These are phyloP conservation scores for Bradysia coprophila DNA, from an alignment of 1,140 invertebrate genomes.

Conservation along the genomic window DNA sequence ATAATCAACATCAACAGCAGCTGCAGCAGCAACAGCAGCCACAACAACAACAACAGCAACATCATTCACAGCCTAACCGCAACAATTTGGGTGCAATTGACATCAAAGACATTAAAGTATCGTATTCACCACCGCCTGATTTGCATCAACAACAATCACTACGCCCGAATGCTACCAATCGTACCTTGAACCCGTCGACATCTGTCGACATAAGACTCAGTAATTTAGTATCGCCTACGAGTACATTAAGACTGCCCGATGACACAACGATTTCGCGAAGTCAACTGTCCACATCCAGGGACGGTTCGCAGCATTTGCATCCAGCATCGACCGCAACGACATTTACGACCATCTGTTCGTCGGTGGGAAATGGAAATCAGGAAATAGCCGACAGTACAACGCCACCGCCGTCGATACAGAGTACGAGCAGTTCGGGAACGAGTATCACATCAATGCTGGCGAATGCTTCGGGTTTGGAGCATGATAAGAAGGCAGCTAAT, in stretches of 20 bases:
- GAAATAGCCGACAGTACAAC: constrained; percentile 8
- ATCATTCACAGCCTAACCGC: neutral
- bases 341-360: neutral
- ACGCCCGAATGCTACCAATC: neutral
- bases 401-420: constrained; percentile 4
- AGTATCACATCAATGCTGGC: constrained; percentile 4
- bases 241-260: neutral
- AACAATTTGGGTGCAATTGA: neutral
- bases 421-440: neutral
- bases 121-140: neutral
- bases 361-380: neutral
- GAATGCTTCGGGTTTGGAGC: constrained; percentile 8
- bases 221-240: constrained; percentile 1
- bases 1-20: neutral
- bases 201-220: neutral
- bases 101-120: neutral
- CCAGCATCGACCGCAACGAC: neutral
- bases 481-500: constrained; percentile 36
- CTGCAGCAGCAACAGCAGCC: neutral
- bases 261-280: constrained; percentile 3
- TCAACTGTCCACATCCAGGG: neutral
- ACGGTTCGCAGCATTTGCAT: neutral
- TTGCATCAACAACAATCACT: neutral
- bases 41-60: neutral
- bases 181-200: neutral